Base-by-base conservation (phyloP, 2,113 vertebrate genomes). In the Oriolus oriolus region DNA sequence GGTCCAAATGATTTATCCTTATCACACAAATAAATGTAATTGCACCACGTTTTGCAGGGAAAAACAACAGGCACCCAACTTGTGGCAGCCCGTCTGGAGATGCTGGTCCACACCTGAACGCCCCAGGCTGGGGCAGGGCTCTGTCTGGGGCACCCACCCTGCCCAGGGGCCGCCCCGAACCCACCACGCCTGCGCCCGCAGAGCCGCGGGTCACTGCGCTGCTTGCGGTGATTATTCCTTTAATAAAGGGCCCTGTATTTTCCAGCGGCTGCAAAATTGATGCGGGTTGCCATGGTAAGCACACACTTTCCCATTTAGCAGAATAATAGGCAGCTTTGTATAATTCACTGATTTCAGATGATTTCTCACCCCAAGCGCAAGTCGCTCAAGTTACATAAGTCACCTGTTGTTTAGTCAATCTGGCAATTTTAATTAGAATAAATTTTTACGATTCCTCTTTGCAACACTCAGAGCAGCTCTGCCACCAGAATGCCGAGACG, bases 381-480 rank as follows among this genome's bases (percentile, higher is more conserved):
- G 93, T 87, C 27, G 23, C 79, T 89, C 57, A 50, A 88, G 91
- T 97, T 95, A 96, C 82, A 6, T 61, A 96, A 97, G 92, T 96
- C 83, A 95, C 95, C 96, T 96, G 88, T 96, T 97, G 95, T 97
- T 96, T 96, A 96, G 91, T 91, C 90, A 96, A 92, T 95, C 93
- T 96, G 92, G 94, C 95, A 94, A 96, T 97, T 97, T 97, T 97
- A 98, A 97, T 98, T 97, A 93, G 74, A 90, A 97, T 87, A 91
- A 95, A 94, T 96, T 96, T 93, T 91, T 94, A 89, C 54, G 94
- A 95, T 90, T 93, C 83, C 91, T 92, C 90, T 85, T 95, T 39
- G 59, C 92, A 89, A 96, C 86, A 79, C 84, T 93, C 81, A 41
- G 73, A 82, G 87, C 84, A 91, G 91, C 84, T 76, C 68, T 94